Percentiles rank a stretch among this genome's conserved stretches.
phyloP scores from a whole-genome alignment of 2,113 vertebrate species.

The Miniopterus natalensis region DNA sequence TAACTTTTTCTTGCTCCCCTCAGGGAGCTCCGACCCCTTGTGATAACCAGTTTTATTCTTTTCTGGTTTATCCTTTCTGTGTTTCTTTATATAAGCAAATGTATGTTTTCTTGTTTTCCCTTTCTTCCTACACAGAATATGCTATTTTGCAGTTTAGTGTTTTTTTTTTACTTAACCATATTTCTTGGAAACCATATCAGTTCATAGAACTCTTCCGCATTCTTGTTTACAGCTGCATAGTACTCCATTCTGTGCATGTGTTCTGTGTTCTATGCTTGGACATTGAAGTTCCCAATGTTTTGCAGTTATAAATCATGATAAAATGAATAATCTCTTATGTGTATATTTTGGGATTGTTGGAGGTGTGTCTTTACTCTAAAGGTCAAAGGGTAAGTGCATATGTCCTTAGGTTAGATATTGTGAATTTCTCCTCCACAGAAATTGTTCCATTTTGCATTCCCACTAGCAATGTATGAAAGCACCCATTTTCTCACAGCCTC shows the following conservation, averaged over 20 bases:
- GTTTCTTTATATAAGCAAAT: slow-evolving; percentile 43
- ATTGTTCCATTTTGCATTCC: background rate
- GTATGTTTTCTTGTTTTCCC: background rate
- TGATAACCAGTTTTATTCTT: slow-evolving; percentile 13
- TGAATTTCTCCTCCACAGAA: background rate
- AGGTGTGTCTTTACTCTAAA: background rate
- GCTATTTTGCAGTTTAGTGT: background rate
- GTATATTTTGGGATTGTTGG: background rate
- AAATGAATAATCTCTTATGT: background rate
- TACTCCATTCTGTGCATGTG: background rate
- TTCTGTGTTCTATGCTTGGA: background rate
- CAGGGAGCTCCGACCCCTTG: background rate
- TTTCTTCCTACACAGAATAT: slow-evolving; percentile 46
- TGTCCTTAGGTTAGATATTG: background rate
- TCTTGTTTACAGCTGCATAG: background rate
- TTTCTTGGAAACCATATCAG: slow-evolving; percentile 41
- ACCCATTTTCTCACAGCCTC: background rate
- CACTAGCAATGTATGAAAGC: background rate
- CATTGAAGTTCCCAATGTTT: slow-evolving; percentile 14
- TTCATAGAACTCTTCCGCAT: slow-evolving; percentile 35
- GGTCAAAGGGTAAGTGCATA: background rate
- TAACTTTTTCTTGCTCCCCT: background rate
- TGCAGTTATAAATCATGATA: background rate
- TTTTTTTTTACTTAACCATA: slow-evolving; percentile 9
- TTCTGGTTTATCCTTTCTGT: slow-evolving; percentile 3